Conservation (phyloP, 1,140 invertebrate species). For the Gryllus bimaculatus region DNA sequence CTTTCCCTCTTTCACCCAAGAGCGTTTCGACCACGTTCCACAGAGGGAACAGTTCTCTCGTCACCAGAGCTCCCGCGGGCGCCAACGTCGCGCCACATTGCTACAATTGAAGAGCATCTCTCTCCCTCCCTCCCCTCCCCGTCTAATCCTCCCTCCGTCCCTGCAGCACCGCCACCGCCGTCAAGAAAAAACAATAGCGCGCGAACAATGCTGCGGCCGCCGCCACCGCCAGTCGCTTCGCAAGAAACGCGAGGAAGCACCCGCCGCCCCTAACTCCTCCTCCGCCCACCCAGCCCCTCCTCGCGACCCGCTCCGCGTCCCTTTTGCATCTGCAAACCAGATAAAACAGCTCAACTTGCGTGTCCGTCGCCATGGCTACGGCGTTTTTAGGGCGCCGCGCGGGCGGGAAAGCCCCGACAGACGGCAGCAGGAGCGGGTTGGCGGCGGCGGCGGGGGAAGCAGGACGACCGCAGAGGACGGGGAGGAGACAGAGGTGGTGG, state of each 20-base stretch:
- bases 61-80: too few species aligned
- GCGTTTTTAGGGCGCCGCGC: background rate
- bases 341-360: slow-evolving; percentile 1
- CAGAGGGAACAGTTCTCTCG: too few species aligned
- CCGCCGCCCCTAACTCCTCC: too few species aligned
- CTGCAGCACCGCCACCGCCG: background rate
- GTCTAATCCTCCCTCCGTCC: background rate
- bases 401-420: background rate
- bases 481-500: too few species aligned
- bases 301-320: background rate
- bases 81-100: background rate
- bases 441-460: too few species aligned
- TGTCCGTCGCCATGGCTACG: background rate
- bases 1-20: too few species aligned
- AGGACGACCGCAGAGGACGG: too few species aligned
- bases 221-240: too few species aligned
- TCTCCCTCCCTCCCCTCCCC: background rate
- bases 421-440: background rate
- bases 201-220: background rate
- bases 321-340: background rate
- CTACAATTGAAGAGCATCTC: background rate
- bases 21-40: too few species aligned
- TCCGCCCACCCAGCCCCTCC: background rate
- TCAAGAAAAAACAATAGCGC: background rate
- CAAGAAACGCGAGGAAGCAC: background rate